Evolutionary conservation across 2,797 vertebrate species (phyloP).

Genomic region (Phataginus tricuspis): DNA sequence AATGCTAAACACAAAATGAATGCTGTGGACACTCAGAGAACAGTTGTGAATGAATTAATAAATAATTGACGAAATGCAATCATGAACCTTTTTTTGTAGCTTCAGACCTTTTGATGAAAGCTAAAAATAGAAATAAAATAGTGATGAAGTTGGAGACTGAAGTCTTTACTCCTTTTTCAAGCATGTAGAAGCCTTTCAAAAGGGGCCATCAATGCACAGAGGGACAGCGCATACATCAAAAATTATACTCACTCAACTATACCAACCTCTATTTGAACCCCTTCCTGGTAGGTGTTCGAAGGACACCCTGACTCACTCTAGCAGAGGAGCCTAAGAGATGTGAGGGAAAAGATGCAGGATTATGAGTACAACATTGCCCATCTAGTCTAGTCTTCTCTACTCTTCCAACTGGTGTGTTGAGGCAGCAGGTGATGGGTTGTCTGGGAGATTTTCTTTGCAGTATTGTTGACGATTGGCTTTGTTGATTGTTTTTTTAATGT

Average conservation of each 20-base stretch:
- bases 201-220: no score
- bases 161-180: neutral
- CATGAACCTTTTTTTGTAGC: neutral
- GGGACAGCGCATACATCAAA: no score
- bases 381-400: neutral
- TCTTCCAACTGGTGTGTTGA: neutral
- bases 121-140: neutral
- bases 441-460: neutral
- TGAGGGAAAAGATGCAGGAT: neutral
- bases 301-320: neutral
- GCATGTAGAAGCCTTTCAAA: neutral
- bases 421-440: neutral
- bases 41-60: neutral
- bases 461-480: neutral
- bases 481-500: neutral
- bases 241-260: rapidly evolving
- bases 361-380: rapidly evolving
- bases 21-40: neutral
- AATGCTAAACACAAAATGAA: neutral
- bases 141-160: neutral
- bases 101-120: neutral
- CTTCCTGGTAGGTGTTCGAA: neutral
- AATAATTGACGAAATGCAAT: no score
- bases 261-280: neutral
- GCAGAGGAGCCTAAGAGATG: neutral